Percentiles rank a stretch among this genome's conserved stretches.
Evolutionary conservation across 2,113 vertebrate species (phyloP).

Genomic region (Etheostoma cragini): DNA sequence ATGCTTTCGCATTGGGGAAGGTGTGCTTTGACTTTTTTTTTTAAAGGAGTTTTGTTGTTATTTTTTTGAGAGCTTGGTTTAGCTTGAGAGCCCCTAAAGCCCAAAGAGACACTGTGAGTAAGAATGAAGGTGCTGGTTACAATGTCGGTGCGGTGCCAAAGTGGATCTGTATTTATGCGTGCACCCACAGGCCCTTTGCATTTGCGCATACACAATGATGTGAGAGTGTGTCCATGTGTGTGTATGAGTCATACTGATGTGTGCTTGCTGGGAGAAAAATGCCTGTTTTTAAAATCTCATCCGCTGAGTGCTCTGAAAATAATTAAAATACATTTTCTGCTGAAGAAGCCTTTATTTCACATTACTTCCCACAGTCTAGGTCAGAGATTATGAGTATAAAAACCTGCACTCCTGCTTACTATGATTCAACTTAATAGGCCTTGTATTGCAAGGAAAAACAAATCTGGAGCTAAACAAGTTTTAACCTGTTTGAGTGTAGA

Average conservation of each 20-base stretch:
- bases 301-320: constrained; percentile 48
- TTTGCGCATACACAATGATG: background rate
- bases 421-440: constrained; percentile 14
- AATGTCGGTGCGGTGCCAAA: background rate
- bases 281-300: constrained; percentile 38
- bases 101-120: background rate
- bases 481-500: constrained; percentile 14
- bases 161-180: constrained; percentile 4
- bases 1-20: background rate
- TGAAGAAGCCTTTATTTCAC: constrained; percentile 42
- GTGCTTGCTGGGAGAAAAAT: background rate
- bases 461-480: constrained; percentile 29
- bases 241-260: background rate
- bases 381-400: constrained; percentile 44
- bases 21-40: background rate
- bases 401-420: constrained; percentile 20
- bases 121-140: background rate
- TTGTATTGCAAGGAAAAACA: constrained; percentile 6
- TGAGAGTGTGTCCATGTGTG: background rate
- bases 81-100: background rate
- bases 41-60: background rate
- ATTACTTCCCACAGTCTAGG: constrained; percentile 18
- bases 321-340: constrained; percentile 50
- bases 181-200: constrained; percentile 4
- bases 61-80: background rate